Percentiles rank a stretch among this genome's conserved stretches.
Conservation (phyloP, 2,113 vertebrate genomes). For the Tragulus kanchil region DNA sequence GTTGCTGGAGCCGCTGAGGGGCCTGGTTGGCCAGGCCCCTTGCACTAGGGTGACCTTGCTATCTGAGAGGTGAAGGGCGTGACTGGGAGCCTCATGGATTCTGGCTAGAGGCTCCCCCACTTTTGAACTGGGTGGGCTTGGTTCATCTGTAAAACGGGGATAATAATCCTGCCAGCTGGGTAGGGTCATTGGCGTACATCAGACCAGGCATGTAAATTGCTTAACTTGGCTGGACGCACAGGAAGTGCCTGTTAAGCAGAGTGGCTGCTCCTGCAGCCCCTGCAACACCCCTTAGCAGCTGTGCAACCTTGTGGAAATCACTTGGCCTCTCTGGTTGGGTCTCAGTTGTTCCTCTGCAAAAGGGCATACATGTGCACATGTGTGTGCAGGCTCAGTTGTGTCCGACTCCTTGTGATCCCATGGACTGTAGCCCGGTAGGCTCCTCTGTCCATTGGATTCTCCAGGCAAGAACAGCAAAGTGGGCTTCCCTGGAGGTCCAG, state of each 20-base stretch:
- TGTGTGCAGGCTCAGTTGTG: neutral
- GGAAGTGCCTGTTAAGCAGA: neutral
- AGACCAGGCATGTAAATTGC: rapidly evolving
- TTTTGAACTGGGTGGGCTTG: neutral
- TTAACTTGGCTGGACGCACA: neutral
- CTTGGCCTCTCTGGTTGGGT: neutral
- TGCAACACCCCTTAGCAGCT: neutral
- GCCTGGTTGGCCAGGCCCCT: neutral
- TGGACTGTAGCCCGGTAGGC: neutral
- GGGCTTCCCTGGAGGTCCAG: neutral
- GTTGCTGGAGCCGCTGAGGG: neutral
- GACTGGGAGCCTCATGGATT: too few species aligned
- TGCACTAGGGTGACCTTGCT: neutral
- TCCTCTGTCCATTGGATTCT: neutral
- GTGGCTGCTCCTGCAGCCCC: neutral
- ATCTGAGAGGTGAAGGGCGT: neutral
- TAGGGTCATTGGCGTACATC: neutral
- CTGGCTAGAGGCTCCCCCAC: neutral
- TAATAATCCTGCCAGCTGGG: rapidly evolving
- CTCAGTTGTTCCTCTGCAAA: neutral
- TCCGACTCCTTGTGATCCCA: neutral
- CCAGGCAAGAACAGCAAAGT: neutral
- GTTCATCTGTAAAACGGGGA: neutral
- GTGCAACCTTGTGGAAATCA: neutral
- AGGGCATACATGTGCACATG: neutral